These are phyloP conservation scores for Gadopsis marmoratus DNA, from an alignment of 2,797 vertebrate species.

Conservation along the genomic window DNA sequence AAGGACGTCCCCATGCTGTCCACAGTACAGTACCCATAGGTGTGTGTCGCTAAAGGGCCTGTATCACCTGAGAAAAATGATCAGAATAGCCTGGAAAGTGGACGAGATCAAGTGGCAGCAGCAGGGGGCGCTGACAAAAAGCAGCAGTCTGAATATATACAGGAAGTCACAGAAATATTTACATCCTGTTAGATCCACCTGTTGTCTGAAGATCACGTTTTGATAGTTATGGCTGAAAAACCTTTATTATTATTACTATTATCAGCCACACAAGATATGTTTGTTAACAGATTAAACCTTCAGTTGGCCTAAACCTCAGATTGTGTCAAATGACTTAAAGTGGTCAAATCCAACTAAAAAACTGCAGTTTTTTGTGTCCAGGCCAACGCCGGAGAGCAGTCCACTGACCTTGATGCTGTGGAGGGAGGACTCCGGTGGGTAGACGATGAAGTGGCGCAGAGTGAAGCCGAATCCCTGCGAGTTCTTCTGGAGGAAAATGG, in stretches of 20 bases:
- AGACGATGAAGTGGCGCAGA: slow-evolving; percentile 96
- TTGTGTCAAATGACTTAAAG: neutral
- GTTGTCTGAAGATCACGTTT: no score
- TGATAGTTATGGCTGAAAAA: no score
- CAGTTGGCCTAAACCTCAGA: neutral
- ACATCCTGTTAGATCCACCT: no score
- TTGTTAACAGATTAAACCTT: no score
- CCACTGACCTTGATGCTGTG: slow-evolving; percentile 87
- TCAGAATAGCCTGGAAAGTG: no score
- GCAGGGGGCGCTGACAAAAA: no score
- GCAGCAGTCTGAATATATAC: no score
- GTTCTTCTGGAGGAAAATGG: slow-evolving; percentile 91
- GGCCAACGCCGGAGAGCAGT: neutral
- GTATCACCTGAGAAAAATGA: no score
- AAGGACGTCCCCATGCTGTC: neutral
- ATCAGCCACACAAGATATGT: no score
- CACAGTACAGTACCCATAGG: neutral
- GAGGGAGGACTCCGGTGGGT: slow-evolving; percentile 92
- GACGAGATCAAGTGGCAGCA: no score
- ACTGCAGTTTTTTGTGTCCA: neutral
- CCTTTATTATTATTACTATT: no score
- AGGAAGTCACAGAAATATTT: neutral
- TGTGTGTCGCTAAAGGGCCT: neutral
- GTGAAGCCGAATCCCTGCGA: slow-evolving; percentile 96
- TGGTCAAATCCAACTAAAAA: no score